A percentile compares a stretch with the other conserved stretches of the same genome.
These are phyloP conservation scores for Pheosia tremula DNA, from an alignment of 2,888 invertebrate species.

Conservation along the genomic window DNA sequence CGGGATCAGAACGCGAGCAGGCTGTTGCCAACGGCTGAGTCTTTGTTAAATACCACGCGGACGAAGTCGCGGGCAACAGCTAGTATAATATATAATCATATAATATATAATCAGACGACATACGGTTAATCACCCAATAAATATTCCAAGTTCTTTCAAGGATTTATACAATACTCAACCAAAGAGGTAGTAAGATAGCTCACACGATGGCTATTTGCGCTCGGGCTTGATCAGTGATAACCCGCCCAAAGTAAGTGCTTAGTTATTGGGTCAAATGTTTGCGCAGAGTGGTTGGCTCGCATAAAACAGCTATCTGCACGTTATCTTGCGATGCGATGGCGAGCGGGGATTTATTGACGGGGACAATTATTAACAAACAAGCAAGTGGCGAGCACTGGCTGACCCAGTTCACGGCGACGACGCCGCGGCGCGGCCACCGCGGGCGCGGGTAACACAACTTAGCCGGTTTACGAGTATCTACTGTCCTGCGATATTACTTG, in stretches of 20 bases:
- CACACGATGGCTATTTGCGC: background rate
- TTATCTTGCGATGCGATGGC: background rate
- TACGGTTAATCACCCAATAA: too few species aligned
- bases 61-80: too few species aligned
- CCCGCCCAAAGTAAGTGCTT: background rate
- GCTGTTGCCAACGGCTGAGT: too few species aligned
- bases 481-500: background rate
- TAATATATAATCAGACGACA: too few species aligned
- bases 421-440: background rate
- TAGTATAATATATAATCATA: too few species aligned
- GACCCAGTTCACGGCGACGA: background rate
- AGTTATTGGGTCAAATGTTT: constrained; percentile 1
- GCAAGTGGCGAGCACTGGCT: background rate
- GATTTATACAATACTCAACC: too few species aligned
- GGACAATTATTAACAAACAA: background rate
- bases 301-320: background rate
- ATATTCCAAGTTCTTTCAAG: too few species aligned
- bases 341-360: background rate
- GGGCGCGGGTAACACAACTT: background rate
- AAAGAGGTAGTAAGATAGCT: too few species aligned
- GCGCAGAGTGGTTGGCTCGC: background rate
- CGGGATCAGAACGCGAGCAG: too few species aligned
- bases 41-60: too few species aligned
- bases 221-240: background rate
- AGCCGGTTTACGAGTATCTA: background rate